Percentiles rank a stretch among this genome's conserved stretches.
These are phyloP conservation scores for Anolis carolinensis DNA, from an alignment of 2,113 vertebrate genomes.

Conservation along the genomic window DNA sequence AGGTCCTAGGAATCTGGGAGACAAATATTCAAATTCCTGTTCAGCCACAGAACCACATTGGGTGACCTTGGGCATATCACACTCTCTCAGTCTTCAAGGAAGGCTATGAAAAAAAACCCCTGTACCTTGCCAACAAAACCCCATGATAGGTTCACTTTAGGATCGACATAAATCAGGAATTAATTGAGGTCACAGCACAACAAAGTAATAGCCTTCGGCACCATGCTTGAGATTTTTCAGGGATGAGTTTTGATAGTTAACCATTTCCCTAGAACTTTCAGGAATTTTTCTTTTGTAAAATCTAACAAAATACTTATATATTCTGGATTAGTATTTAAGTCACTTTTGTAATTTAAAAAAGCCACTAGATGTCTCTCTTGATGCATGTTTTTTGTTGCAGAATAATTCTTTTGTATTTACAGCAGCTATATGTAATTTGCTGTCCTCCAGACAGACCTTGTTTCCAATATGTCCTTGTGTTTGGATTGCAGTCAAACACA, in stretches of 20 bases:
- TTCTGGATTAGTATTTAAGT: background rate
- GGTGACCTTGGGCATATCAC: no score
- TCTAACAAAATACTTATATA: background rate
- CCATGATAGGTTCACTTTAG: no score
- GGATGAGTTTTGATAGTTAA: background rate
- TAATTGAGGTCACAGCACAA: no score
- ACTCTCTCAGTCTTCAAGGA: no score
- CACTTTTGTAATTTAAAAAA: background rate
- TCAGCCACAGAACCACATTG: no score
- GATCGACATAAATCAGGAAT: no score
- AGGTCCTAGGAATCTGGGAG: no score
- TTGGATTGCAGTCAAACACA: background rate
- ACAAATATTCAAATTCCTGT: no score
- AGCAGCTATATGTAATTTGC: background rate
- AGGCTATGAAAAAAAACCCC: no score
- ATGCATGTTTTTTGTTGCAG: slow-evolving; percentile 33
- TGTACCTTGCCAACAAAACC: no score
- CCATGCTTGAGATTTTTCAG: background rate
- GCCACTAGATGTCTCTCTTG: slow-evolving; percentile 67
- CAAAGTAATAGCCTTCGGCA: background rate
- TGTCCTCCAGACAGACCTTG: accelerated
- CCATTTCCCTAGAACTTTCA: background rate
- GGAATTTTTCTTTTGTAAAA: background rate
- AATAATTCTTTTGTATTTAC: background rate
- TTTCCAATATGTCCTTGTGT: slow-evolving; percentile 27